Conservation (phyloP, 2,113 vertebrate species). For the Tamias sibiricus region DNA sequence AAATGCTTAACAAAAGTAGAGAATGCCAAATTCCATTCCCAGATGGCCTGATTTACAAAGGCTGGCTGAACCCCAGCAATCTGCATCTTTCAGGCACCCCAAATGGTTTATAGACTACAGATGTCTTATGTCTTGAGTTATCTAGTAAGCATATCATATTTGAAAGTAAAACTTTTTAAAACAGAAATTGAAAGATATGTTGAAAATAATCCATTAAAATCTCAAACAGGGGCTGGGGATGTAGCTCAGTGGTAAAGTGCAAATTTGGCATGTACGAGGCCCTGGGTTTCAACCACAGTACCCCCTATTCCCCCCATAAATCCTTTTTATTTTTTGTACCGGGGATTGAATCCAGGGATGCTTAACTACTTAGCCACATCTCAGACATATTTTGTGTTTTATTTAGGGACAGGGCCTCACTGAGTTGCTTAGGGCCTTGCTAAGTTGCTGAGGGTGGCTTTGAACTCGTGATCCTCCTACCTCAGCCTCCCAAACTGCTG, state of each 20-base stretch:
- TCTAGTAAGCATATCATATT: constrained; percentile 57
- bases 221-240: neutral
- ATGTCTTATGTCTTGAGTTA: constrained; percentile 17
- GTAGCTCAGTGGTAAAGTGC: neutral
- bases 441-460: no score
- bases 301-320: no score
- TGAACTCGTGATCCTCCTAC: no score
- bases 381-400: no score
- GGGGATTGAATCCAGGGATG: no score
- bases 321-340: no score
- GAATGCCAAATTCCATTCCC: neutral
- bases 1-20: neutral
- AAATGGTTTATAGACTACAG: neutral
- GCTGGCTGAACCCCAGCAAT: neutral
- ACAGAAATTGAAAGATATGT: constrained; percentile 22
- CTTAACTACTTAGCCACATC: no score
- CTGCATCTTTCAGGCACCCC: neutral
- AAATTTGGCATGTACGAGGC: neutral
- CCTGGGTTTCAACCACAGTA: neutral
- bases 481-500: no score
- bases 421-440: no score
- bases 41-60: neutral
- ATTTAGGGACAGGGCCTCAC: no score
- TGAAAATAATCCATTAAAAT: constrained; percentile 42
- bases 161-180: neutral